phyloP scores from a whole-genome alignment of 2,113 vertebrate genomes.

The Pitta sordida region DNA sequence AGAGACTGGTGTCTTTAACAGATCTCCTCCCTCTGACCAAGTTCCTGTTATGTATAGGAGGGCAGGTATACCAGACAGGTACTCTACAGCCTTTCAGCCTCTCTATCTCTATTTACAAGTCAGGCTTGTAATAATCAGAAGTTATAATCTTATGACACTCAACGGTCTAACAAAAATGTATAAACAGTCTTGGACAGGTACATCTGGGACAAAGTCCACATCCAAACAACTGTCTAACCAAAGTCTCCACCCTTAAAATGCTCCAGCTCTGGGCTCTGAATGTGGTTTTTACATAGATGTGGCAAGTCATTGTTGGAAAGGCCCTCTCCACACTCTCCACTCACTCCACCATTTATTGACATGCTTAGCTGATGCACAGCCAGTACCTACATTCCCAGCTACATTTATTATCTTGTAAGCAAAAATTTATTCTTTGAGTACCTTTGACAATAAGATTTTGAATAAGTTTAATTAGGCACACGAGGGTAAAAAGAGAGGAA shows the following conservation, averaged over 20 bases:
- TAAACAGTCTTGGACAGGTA: not conserved
- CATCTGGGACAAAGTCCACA: not conserved
- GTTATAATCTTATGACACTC: not conserved
- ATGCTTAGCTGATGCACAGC: not conserved
- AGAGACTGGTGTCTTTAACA: not conserved
- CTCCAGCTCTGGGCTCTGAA: not conserved
- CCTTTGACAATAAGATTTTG: not conserved
- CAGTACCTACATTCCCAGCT: not conserved
- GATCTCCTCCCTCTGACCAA: not conserved
- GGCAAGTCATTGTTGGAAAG: not conserved
- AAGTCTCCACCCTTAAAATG: not conserved
- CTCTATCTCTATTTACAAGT: not conserved
- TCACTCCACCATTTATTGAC: not conserved
- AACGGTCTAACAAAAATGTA: not conserved
- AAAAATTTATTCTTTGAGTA: not conserved
- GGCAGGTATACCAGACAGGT: not conserved
- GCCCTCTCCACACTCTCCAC: not conserved
- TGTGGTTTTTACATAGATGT: not conserved
- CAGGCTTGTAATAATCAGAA: not conserved
- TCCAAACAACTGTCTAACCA: not conserved
- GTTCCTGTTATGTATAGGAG: no score
- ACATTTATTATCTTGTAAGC: not conserved
- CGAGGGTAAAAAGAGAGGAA: not conserved
- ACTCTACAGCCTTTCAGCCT: not conserved
- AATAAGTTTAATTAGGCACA: not conserved